These are phyloP conservation scores for Harlomillsia oculata DNA, from an alignment of 1,140 invertebrate species.

Conservation along the genomic window DNA sequence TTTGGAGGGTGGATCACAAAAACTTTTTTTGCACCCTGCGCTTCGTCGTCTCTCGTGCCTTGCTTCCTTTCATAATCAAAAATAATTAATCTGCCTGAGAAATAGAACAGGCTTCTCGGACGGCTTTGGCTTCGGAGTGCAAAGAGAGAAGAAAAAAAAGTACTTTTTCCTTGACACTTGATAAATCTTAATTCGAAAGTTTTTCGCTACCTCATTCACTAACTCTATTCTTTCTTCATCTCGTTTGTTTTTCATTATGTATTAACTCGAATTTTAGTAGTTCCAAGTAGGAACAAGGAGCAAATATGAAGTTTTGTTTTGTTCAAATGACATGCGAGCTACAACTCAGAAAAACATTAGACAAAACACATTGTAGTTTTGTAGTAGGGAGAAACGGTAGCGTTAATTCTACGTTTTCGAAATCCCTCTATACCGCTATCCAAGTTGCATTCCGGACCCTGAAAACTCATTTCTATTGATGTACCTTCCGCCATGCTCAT, in stretches of 20 bases:
- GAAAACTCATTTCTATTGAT: too few relatives aligned
- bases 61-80: conserved; percentile 25
- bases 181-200: conserved; percentile 26
- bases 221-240: background rate
- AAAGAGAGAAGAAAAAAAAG: background rate
- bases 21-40: background rate
- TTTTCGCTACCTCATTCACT: background rate
- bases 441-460: too few relatives aligned
- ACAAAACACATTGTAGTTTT: too few relatives aligned
- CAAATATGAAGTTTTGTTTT: too few relatives aligned
- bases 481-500: too few relatives aligned
- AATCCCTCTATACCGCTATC: too few relatives aligned
- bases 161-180: conserved; percentile 17
- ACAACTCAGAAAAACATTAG: too few relatives aligned
- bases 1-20: background rate
- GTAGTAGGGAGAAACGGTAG: too few relatives aligned
- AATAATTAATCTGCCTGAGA: conserved; percentile 31
- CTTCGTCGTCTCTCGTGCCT: background rate
- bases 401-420: too few relatives aligned
- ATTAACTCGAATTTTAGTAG: too few relatives aligned
- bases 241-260: background rate
- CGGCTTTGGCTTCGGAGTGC: conserved; percentile 5
- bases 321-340: too few relatives aligned
- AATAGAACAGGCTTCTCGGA: conserved; percentile 13
- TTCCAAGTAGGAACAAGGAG: too few relatives aligned